A percentile compares a stretch with the other conserved stretches of the same genome.
phyloP scores from a whole-genome alignment of 1,140 invertebrate genomes.

The Diabrotica undecimpunctata region DNA sequence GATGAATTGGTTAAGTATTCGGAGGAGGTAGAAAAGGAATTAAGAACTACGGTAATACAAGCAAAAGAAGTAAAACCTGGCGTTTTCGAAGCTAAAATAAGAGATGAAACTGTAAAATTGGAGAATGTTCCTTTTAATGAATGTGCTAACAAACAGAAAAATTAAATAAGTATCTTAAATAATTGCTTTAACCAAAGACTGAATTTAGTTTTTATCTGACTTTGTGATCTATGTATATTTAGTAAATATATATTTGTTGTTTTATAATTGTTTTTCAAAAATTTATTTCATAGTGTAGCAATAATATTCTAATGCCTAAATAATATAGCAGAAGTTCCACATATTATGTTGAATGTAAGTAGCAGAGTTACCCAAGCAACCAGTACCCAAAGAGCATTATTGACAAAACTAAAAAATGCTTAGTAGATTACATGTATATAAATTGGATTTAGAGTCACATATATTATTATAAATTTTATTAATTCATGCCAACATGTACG shows the following conservation, averaged over 20 bases:
- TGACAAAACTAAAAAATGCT: too few relatives aligned
- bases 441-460: too few relatives aligned
- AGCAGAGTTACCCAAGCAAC: too few relatives aligned
- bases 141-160: conserved; percentile 3
- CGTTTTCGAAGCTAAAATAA: conserved; percentile 54
- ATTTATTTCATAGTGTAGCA: not conserved
- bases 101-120: conserved; percentile 52
- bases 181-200: not conserved
- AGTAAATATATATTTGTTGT: not conserved
- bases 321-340: too few relatives aligned
- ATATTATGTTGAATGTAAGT: too few relatives aligned
- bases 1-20: conserved; percentile 59
- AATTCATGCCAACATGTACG: too few relatives aligned
- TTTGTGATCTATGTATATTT: not conserved
- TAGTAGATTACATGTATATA: too few relatives aligned
- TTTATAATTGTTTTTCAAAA: not conserved
- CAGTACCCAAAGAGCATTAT: too few relatives aligned
- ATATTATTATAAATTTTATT: too few relatives aligned
- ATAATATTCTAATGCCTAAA: too few relatives aligned
- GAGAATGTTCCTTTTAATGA: conserved; percentile 55
- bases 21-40: conserved; percentile 60
- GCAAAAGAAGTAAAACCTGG: conserved; percentile 57
- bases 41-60: conserved; percentile 63
- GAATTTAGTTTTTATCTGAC: not conserved
- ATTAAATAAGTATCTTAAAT: not conserved